A percentile compares a stretch with the other conserved stretches of the same genome.
Conservation (phyloP, 2,797 vertebrate species). For the Lerista edwardsae region DNA sequence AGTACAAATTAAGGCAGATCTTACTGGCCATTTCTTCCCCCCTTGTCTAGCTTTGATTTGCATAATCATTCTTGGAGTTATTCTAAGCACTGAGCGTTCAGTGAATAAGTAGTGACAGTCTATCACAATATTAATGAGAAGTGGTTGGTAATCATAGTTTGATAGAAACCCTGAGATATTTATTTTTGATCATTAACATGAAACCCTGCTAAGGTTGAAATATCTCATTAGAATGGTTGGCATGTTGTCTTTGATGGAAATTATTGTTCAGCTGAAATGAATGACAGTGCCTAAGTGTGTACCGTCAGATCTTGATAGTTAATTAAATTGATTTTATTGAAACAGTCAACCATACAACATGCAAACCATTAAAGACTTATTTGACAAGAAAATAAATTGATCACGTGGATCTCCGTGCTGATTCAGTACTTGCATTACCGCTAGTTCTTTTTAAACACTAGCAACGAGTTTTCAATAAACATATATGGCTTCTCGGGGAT, state of each 20-base stretch:
- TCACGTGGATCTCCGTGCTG: constrained; percentile 61
- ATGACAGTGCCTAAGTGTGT: constrained; percentile 70
- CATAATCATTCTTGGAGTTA: constrained; percentile 53
- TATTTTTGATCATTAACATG: constrained; percentile 72
- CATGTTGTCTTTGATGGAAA: constrained; percentile 74
- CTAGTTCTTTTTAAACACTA: constrained; percentile 30
- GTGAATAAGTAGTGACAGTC: constrained; percentile 66
- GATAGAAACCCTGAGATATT: constrained; percentile 68
- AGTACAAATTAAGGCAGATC: constrained; percentile 51
- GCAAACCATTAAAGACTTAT: constrained; percentile 65
- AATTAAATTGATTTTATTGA: constrained; percentile 77
- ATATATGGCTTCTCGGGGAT: constrained; percentile 15
- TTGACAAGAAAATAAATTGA: constrained; percentile 75
- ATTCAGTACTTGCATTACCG: constrained; percentile 47
- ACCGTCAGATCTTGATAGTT: constrained; percentile 74
- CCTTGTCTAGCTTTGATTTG: constrained; percentile 11
- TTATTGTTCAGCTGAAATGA: constrained; percentile 74
- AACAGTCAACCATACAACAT: constrained; percentile 72
- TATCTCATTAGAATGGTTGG: constrained; percentile 72
- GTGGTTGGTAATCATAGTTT: constrained; percentile 62
- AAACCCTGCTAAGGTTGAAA: constrained; percentile 70
- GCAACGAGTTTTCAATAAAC: constrained; percentile 11
- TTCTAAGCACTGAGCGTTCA: constrained; percentile 62
- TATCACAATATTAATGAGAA: constrained; percentile 70
- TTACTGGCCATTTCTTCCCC: constrained; percentile 44